phyloP scores from a whole-genome alignment of 2,888 invertebrate species.

The Micoletzkya japonica region DNA sequence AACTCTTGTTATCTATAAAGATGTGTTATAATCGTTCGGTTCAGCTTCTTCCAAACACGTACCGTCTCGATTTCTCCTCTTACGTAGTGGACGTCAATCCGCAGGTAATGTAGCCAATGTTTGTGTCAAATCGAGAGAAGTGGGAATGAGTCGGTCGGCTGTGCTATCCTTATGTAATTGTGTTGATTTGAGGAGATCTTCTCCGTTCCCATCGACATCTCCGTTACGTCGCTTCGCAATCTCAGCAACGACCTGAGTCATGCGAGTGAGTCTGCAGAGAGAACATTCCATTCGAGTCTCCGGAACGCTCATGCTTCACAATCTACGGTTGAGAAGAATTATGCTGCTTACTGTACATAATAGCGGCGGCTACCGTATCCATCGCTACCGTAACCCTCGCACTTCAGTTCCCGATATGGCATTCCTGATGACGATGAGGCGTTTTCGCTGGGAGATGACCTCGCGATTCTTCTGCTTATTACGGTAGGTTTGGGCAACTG shows the following conservation, averaged over 20 bases:
- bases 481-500: slow-evolving; percentile 32
- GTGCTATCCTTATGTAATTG: too few relatives aligned
- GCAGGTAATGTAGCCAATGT: too few relatives aligned
- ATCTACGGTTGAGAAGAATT: too few relatives aligned
- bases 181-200: slow-evolving; percentile 9
- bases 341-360: too few relatives aligned
- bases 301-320: too few relatives aligned
- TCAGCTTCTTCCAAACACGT: not conserved
- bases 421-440: slow-evolving; percentile 63
- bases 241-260: slow-evolving; percentile 22
- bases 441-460: slow-evolving; percentile 64
- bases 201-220: slow-evolving; percentile 17
- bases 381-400: too few relatives aligned
- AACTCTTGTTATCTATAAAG: too few relatives aligned
- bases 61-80: slow-evolving; percentile 6
- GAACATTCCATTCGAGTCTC: too few relatives aligned
- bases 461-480: slow-evolving; percentile 65
- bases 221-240: slow-evolving; percentile 23
- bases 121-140: not conserved
- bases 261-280: too few relatives aligned
- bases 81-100: too few relatives aligned
- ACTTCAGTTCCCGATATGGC: slow-evolving; percentile 64
- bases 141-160: too few relatives aligned
- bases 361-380: not conserved
- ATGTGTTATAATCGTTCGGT: not conserved